Conservation (phyloP, 1,140 invertebrate species). For the Microplitis demolitor region DNA sequence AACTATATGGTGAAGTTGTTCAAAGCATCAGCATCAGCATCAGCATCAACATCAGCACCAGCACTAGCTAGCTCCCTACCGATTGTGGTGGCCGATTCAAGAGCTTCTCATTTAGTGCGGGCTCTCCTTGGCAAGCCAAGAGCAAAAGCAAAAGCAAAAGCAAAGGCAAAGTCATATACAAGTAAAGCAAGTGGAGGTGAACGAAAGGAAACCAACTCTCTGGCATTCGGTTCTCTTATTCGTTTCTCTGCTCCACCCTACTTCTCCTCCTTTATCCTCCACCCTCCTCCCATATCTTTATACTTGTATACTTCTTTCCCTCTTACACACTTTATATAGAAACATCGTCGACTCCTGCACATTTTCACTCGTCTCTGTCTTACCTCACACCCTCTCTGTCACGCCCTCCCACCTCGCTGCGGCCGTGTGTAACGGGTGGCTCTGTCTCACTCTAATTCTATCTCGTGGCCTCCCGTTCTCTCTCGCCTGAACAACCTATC, state of each 20-base stretch:
- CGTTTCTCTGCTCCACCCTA: slow-evolving; percentile 8
- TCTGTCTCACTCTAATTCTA: slow-evolving; percentile 59
- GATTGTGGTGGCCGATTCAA: slow-evolving; percentile 6
- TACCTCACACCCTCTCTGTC: slow-evolving; percentile 17
- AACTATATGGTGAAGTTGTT: not conserved
- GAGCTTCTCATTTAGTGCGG: slow-evolving; percentile 27
- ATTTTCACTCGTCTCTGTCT: slow-evolving; percentile 12
- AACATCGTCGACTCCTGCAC: slow-evolving; percentile 5
- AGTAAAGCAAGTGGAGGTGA: not conserved
- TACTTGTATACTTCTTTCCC: not conserved
- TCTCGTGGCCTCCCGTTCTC: slow-evolving; percentile 53
- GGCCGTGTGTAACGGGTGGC: slow-evolving; percentile 31
- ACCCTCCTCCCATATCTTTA: not conserved
- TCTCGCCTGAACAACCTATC: slow-evolving; percentile 61
- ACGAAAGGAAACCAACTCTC: slow-evolving; percentile 18
- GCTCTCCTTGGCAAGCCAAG: slow-evolving; percentile 8
- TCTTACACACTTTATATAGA: not conserved
- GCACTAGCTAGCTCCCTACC: slow-evolving; percentile 4
- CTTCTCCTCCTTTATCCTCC: not conserved
- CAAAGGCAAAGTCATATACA: no score
- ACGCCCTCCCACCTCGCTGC: slow-evolving; percentile 9
- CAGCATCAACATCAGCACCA: not conserved
- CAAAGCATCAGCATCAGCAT: no score
- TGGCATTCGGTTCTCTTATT: slow-evolving; percentile 9
- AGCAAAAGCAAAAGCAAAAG: not conserved